Percentiles rank a stretch among this genome's conserved stretches.
Conservation (phyloP, 1,140 invertebrate species). For the Chrysopa pallens region DNA sequence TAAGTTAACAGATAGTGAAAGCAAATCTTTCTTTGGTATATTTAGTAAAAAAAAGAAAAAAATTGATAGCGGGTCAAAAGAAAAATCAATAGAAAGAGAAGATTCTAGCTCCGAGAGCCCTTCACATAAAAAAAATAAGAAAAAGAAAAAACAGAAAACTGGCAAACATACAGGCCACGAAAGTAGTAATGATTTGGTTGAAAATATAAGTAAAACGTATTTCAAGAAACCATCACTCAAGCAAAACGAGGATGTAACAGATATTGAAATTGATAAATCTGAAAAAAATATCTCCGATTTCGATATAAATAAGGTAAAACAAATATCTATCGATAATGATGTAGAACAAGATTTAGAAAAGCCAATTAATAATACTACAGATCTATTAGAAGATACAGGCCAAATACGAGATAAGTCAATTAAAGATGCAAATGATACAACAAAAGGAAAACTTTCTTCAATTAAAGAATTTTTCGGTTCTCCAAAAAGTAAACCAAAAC, state of each 20-base stretch:
- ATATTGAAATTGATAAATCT: background rate
- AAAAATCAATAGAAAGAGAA: slow-evolving; percentile 2
- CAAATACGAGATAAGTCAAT: slow-evolving; percentile 5
- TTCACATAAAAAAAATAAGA: background rate
- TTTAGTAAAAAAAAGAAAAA: slow-evolving; percentile 13
- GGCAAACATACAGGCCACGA: background rate
- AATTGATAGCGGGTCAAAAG: background rate
- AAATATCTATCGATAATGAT: background rate
- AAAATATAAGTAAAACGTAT: background rate
- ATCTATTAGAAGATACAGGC: background rate
- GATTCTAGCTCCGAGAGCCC: background rate
- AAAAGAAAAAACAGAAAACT: background rate
- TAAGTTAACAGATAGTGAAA: slow-evolving; percentile 6
- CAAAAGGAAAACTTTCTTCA: background rate
- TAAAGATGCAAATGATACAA: slow-evolving; percentile 10
- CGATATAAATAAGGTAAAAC: background rate
- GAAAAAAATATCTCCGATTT: background rate
- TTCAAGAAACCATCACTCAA: slow-evolving; percentile 1
- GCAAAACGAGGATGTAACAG: slow-evolving; percentile 5
- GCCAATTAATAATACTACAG: background rate
- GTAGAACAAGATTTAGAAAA: background rate
- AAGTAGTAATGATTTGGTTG: background rate
- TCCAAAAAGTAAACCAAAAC: slow-evolving; percentile 4
- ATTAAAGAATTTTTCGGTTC: slow-evolving; percentile 3
- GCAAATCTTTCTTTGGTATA: slow-evolving; percentile 10